Evolutionary conservation across 1,140 invertebrate species (phyloP), one percentile per base, ranked within the genome.

Genomic region (Diorhabda elongata): DNA sequence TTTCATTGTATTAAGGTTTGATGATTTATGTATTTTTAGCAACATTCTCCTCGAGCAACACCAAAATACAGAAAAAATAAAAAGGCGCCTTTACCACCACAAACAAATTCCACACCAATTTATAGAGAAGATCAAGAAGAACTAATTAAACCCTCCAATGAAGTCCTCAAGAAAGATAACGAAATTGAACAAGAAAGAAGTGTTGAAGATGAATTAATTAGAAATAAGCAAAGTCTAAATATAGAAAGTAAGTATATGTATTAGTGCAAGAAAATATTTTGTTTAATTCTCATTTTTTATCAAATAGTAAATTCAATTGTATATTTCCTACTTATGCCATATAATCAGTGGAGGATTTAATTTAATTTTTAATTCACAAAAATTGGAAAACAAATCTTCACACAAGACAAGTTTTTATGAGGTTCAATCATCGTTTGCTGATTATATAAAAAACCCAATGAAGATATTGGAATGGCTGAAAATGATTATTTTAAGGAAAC

Each of bases 141-240:
- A 57, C 47, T 6, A 6, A 43, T 42, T 47, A 9, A 65, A 42
- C 4, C n/a, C 42, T n/a, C 41, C 4, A 8, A 52, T n/a, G 11
- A 43, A 44, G 6, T 44, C 47, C n/a, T n/a, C 44, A 58, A 45
- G 41, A 5, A 42, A 44, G 26, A 64, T 3, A 71, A 73, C 7
- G 77, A 80, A 65, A 70, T 76, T 76, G 84, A 86, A 62, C 83
- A 84, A 61, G 79, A 85, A 52, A 87, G 44, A 67, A 73, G 80
- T 44, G 83, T 79, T 57, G 87, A 88, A 72, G 85, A 89, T 75
- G 85, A 86, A 66, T 77, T 81, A n/a, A 88, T 88, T 76, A 82
- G 83, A 64, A 87, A 82, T 64, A 80, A 83, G n/a, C 85, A 86
- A 72, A 86, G 82, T 73, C 79, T 82, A 73, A 73, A 75, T 66